phyloP scores from a whole-genome alignment of 1,140 invertebrate species.

The Rhagoletis pomonella region DNA sequence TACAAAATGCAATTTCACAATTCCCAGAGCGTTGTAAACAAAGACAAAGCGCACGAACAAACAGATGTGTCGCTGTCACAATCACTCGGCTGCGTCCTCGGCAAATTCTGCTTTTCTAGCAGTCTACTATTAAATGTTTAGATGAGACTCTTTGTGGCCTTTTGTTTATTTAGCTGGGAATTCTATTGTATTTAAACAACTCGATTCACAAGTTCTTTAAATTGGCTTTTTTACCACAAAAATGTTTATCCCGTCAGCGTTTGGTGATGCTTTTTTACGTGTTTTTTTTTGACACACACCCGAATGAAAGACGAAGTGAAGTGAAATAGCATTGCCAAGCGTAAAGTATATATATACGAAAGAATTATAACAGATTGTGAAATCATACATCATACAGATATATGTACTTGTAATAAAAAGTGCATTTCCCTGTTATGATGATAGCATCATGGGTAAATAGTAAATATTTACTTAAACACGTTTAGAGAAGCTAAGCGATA shows the following conservation, averaged over 20 bases:
- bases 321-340: neutral
- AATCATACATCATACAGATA: neutral
- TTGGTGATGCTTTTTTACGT: neutral
- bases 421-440: too few species aligned
- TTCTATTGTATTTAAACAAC: neutral
- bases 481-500: neutral
- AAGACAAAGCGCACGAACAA: constrained; percentile 56
- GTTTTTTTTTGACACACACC: constrained; percentile 10
- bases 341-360: neutral
- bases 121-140: neutral
- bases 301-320: constrained; percentile 18
- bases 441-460: neutral
- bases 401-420: neutral
- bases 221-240: neutral
- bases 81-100: neutral
- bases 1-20: constrained; percentile 58
- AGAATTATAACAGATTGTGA: constrained; percentile 30
- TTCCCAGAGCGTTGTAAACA: constrained; percentile 36
- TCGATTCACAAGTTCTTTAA: neutral
- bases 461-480: neutral
- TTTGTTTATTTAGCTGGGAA: neutral
- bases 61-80: constrained; percentile 56
- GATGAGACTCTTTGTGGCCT: neutral
- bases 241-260: neutral
- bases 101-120: neutral